phyloP scores from a whole-genome alignment of 2,888 invertebrate genomes.

The Epinotia demarniana region DNA sequence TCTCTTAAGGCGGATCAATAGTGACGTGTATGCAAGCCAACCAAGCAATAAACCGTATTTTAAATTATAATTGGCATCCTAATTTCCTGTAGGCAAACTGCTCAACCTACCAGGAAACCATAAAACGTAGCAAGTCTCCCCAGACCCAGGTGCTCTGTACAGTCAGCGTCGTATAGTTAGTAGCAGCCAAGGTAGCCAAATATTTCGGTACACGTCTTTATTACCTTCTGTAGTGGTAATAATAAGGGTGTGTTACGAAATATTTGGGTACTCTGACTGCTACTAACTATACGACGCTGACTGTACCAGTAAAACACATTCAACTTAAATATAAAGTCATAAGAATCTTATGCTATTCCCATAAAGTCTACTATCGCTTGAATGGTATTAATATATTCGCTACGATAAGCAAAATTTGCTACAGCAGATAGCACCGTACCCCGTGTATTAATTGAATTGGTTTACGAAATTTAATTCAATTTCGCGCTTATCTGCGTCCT shows the following conservation, averaged over 20 bases:
- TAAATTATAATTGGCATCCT: no score
- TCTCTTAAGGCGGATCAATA: no score
- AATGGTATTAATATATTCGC: not conserved
- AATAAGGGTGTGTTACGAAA: no score
- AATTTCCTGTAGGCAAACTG: no score
- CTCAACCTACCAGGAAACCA: not conserved
- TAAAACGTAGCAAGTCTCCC: not conserved
- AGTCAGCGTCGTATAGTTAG: no score
- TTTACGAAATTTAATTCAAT: slow-evolving; percentile 40
- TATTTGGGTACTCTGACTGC: no score
- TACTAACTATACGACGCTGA: no score
- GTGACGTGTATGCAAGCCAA: no score
- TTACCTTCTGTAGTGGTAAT: no score
- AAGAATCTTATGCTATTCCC: not conserved
- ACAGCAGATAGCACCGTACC: slow-evolving; percentile 16
- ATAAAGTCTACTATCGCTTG: not conserved
- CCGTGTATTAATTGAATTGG: slow-evolving; percentile 26
- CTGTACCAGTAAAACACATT: not conserved
- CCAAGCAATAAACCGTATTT: no score
- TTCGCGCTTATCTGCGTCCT: slow-evolving; percentile 21
- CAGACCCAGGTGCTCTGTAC: not conserved
- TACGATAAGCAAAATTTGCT: slow-evolving; percentile 14
- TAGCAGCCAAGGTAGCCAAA: no score
- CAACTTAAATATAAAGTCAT: not conserved
- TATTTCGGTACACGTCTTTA: no score